phyloP scores from a whole-genome alignment of 1,140 invertebrate genomes.

The Oreohelix idahoensis region DNA sequence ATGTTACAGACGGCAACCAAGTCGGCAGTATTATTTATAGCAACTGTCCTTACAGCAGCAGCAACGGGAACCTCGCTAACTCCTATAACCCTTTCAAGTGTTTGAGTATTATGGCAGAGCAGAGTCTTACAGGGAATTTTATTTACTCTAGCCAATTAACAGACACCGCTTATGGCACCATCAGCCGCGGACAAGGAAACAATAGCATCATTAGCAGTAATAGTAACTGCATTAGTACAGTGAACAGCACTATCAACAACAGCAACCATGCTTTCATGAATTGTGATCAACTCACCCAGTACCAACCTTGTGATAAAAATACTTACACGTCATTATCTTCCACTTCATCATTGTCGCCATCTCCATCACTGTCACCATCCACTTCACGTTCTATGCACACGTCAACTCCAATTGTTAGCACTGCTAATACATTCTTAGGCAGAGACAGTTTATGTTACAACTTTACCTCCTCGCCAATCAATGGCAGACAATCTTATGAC shows the following conservation, averaged over 20 bases:
- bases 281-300: not conserved
- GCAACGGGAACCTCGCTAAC: no score
- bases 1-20: no score
- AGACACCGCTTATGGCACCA: no score
- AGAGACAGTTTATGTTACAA: not conserved
- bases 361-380: conserved; percentile 20
- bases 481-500: not conserved
- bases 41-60: no score
- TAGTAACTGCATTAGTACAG: not conserved
- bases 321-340: conserved; percentile 1
- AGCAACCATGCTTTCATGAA: conserved; percentile 16
- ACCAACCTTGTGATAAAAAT: conserved; percentile 14
- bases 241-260: conserved; percentile 8
- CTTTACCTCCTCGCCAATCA: not conserved
- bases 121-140: no score
- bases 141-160: no score
- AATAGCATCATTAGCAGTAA: no score
- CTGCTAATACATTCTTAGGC: not conserved
- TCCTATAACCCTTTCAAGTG: no score
- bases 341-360: conserved; percentile 18
- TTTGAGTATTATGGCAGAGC: no score
- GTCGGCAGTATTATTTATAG: no score
- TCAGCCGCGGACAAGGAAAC: no score
- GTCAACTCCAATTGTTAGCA: not conserved
- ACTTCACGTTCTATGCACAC: conserved; percentile 31